Conservation (phyloP, 2,888 invertebrate genomes). For the Tortrix viridana region DNA sequence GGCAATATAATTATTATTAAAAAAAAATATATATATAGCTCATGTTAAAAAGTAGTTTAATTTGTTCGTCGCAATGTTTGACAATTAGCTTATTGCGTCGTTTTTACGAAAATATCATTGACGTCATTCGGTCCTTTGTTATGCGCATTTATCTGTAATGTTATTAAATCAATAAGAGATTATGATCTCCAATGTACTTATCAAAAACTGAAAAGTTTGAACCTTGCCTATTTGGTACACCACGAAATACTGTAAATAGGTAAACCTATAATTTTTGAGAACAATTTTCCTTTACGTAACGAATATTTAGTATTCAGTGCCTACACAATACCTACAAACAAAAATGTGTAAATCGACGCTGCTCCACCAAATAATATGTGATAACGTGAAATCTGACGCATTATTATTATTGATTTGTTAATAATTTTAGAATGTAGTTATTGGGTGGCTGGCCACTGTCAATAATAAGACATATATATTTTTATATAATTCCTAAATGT, state of each 20-base stretch:
- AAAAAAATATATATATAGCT: no score
- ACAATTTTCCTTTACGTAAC: neutral
- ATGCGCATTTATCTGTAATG: no score
- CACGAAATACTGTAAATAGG: neutral
- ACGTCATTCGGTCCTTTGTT: no score
- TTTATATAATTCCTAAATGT: conserved; percentile 65
- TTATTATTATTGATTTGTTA: conserved; percentile 42
- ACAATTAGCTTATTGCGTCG: no score
- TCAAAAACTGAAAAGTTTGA: no score
- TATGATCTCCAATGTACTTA: no score
- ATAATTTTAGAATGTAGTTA: conserved; percentile 39
- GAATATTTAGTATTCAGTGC: conserved; percentile 6
- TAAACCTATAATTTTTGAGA: neutral
- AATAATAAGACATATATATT: conserved; percentile 67
- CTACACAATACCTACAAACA: conserved; percentile 8
- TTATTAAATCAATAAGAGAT: no score
- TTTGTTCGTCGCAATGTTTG: no score
- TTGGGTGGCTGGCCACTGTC: conserved; percentile 81
- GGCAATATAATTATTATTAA: no score
- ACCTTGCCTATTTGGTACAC: no score
- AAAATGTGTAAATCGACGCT: conserved; percentile 26
- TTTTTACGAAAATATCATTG: no score
- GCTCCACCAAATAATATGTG: conserved; percentile 60
- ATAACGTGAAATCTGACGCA: conserved; percentile 53
- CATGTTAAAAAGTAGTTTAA: no score